Evolutionary conservation across 2,113 vertebrate species (phyloP).

Genomic region (Callocephalon fimbriatum): DNA sequence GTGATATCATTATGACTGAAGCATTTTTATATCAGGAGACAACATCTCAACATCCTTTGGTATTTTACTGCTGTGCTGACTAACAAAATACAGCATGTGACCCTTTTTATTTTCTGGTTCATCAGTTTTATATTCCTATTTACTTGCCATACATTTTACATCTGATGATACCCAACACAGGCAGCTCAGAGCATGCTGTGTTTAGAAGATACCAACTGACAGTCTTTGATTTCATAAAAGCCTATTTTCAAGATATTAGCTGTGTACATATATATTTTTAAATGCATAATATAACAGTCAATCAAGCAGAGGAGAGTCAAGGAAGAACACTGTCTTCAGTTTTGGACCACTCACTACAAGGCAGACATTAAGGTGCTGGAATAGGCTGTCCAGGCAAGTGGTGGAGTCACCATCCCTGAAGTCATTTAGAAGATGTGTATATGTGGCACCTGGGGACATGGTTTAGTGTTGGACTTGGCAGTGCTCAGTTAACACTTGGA

Average conservation of each 20-base stretch:
- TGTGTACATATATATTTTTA: fast-evolving
- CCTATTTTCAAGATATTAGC: background rate
- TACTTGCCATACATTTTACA: background rate
- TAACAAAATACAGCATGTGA: background rate
- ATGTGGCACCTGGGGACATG: background rate
- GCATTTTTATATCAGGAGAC: background rate
- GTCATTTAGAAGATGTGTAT: background rate
- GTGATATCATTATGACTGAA: background rate
- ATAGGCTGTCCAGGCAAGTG: background rate
- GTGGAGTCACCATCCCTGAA: background rate
- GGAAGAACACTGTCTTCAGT: background rate
- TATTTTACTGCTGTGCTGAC: background rate
- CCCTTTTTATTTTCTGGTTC: slow-evolving; percentile 22
- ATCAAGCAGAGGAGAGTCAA: background rate
- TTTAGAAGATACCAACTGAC: background rate
- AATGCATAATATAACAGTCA: background rate
- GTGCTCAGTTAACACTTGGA: background rate
- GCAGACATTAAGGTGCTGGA: background rate
- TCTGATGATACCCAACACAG: background rate
- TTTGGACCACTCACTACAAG: background rate
- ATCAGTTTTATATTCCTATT: slow-evolving; percentile 25
- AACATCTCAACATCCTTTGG: background rate
- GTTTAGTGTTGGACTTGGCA: background rate
- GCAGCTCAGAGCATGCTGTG: background rate
- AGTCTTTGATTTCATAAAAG: background rate